These are phyloP conservation scores for Paramormyrops hopkinsi DNA, from an alignment of 2,797 vertebrate genomes.

Conservation along the genomic window DNA sequence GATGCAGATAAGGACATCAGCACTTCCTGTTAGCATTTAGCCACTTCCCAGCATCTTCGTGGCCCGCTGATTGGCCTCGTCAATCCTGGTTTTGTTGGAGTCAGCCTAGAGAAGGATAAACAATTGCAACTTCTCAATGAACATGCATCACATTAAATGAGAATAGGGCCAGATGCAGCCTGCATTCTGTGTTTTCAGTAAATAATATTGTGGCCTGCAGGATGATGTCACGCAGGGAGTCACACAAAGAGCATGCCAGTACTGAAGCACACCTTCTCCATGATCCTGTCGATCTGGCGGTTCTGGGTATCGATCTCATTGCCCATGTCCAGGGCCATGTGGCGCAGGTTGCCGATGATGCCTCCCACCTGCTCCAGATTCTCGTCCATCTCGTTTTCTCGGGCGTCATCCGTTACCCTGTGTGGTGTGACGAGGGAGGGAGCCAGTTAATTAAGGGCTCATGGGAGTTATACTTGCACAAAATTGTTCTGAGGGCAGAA, in stretches of 20 bases:
- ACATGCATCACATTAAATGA: not conserved
- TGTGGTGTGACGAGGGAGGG: not conserved
- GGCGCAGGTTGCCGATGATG: conserved; percentile 97
- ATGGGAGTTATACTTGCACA: not conserved
- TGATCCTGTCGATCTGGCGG: conserved; percentile 98
- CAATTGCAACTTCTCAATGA: not conserved
- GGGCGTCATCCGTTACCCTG: conserved; percentile 95
- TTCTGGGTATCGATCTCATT: conserved; percentile 99
- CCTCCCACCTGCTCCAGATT: conserved; percentile 98
- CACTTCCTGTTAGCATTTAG: conserved; percentile 62
- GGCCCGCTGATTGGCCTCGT: conserved; percentile 97
- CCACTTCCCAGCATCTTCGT: conserved; percentile 99
- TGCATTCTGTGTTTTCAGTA: not conserved
- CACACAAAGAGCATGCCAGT: not conserved
- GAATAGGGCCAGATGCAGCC: not conserved
- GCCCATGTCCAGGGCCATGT: conserved; percentile 99
- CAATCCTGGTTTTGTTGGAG: conserved; percentile 99
- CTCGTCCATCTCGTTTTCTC: conserved; percentile 99
- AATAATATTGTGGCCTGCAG: not conserved
- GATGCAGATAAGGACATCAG: conserved; percentile 46
- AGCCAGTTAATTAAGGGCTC: not conserved
- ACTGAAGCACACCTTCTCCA: conserved; percentile 82
- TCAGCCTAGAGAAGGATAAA: conserved; percentile 72
- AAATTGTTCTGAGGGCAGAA: not conserved
- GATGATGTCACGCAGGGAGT: not conserved